Percentiles rank a stretch among this genome's conserved stretches.
Conservation (phyloP, 1,140 invertebrate genomes). For the Dermatophagoides farinae region DNA sequence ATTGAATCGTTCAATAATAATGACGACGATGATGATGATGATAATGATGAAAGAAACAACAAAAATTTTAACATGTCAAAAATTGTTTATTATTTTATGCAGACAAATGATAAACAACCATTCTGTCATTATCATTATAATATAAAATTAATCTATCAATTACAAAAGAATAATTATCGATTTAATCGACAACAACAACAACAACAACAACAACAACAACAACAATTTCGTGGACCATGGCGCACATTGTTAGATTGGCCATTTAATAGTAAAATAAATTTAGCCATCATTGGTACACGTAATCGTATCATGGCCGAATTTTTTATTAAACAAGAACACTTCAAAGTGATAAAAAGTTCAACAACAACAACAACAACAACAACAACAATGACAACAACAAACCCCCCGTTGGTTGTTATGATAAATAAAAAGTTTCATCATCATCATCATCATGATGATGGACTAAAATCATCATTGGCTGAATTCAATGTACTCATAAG, state of each 20-base stretch:
- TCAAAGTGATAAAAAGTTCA: not conserved
- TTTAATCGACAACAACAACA: not conserved
- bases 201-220: conserved; percentile 13
- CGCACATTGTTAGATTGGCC: no score
- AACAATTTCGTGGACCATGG: conserved; percentile 1
- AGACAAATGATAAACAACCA: conserved; percentile 15
- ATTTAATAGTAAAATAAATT: not conserved
- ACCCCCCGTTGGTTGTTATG: conserved; percentile 4
- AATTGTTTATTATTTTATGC: conserved; percentile 11
- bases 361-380: not conserved
- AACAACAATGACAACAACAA: conserved; percentile 5
- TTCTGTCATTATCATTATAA: conserved; percentile 47
- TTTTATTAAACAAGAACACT: not conserved
- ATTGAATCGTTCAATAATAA: not conserved
- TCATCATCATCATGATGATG: conserved; percentile 4
- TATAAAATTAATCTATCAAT: conserved; percentile 24
- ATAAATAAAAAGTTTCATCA: no score
- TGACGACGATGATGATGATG: no score
- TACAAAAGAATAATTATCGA: not conserved
- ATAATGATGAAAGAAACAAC: no score
- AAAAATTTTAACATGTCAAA: not conserved
- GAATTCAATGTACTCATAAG: conserved; percentile 41
- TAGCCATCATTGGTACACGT: not conserved
- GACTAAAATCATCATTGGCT: not conserved
- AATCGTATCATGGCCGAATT: not conserved